These are phyloP conservation scores for Helicoverpa armigera DNA, from an alignment of 1,140 invertebrate species.

Conservation along the genomic window DNA sequence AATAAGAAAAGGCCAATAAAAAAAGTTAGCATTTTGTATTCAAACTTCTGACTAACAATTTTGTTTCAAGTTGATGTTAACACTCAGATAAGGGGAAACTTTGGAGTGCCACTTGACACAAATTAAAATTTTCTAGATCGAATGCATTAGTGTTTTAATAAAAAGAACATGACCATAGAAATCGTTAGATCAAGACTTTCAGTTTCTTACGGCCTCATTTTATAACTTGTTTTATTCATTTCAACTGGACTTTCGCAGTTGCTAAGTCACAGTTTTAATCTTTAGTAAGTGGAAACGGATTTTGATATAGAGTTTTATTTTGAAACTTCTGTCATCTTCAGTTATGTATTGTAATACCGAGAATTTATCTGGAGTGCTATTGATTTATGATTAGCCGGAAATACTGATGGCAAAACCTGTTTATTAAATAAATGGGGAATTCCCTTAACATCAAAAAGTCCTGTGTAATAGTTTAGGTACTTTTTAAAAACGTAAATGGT, in stretches of 20 bases:
- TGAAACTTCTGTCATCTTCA: no score
- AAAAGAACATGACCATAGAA: neutral
- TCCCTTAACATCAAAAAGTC: no score
- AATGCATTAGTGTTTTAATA: neutral
- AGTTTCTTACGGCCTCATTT: neutral
- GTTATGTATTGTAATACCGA: no score
- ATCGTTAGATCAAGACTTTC: slow-evolving; percentile 9
- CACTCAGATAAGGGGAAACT: neutral
- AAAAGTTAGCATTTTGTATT: neutral
- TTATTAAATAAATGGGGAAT: no score
- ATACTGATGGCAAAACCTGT: no score
- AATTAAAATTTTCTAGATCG: neutral
- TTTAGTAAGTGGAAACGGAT: neutral
- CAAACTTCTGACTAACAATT: neutral
- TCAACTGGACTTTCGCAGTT: slow-evolving; percentile 12
- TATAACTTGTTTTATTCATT: slow-evolving; percentile 23
- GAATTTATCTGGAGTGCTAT: no score
- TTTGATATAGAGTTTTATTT: no score
- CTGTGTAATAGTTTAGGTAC: no score
- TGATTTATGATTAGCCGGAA: no score
- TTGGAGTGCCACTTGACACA: neutral
- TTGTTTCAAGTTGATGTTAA: neutral
- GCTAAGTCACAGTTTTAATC: neutral
- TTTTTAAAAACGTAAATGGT: no score
- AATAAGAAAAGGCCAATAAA: neutral